A percentile compares a stretch with the other conserved stretches of the same genome.
Conservation (phyloP, 2,113 vertebrate species). For the Numenius arquata region DNA sequence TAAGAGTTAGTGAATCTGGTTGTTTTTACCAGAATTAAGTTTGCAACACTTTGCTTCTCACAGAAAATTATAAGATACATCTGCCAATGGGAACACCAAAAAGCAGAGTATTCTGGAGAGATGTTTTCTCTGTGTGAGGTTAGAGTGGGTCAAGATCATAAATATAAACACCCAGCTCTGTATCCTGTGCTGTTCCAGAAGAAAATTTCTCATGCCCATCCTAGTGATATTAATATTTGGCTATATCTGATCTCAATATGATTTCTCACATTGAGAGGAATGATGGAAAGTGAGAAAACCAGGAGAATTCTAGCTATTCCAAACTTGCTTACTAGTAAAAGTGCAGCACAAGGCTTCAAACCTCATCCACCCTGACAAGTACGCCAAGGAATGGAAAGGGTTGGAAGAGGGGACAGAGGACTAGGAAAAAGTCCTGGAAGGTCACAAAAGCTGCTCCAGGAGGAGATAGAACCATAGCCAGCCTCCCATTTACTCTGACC, state of each 20-base stretch:
- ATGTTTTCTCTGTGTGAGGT: not conserved
- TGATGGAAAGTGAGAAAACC: not conserved
- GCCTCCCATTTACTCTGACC: not conserved
- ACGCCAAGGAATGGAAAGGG: not conserved
- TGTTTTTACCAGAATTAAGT: not conserved
- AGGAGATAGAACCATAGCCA: not conserved
- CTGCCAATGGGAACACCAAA: not conserved
- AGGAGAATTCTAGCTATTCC: not conserved
- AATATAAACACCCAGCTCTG: not conserved
- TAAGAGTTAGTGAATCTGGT: not conserved
- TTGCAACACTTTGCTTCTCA: not conserved
- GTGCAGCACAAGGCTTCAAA: not conserved
- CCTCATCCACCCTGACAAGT: not conserved
- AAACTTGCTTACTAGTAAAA: not conserved
- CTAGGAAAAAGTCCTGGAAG: not conserved
- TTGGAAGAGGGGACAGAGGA: not conserved
- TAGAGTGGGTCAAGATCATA: not conserved
- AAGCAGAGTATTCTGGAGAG: not conserved
- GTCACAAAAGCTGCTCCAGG: not conserved
- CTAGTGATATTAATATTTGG: not conserved
- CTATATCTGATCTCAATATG: not conserved
- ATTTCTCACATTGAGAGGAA: not conserved
- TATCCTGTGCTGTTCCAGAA: not conserved
- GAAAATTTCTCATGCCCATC: not conserved
- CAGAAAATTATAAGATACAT: not conserved